Conservation (phyloP, 2,113 vertebrate species). For the Ibidorhyncha struthersii region DNA sequence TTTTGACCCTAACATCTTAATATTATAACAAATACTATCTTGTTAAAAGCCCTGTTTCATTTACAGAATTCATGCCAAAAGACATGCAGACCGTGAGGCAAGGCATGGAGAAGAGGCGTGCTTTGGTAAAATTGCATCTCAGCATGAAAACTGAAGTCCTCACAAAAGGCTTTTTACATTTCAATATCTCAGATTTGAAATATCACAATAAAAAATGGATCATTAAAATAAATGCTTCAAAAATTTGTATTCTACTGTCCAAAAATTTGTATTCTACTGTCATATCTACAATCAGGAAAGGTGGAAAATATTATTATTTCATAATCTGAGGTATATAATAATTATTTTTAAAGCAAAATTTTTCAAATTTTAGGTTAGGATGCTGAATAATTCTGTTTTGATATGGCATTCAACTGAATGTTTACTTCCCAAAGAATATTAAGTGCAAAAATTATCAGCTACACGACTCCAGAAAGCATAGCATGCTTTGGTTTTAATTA, state of each 20-base stretch:
- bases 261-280: neutral
- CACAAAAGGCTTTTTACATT: neutral
- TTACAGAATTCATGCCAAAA: neutral
- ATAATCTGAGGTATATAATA: neutral
- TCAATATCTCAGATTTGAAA: neutral
- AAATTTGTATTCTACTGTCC: neutral
- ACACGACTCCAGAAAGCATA: neutral
- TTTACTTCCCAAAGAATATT: neutral
- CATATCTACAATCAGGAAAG: neutral
- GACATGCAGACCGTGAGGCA: neutral
- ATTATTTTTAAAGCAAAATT: neutral
- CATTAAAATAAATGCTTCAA: neutral
- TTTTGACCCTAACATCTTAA: neutral
- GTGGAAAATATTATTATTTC: neutral
- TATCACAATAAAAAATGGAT: neutral
- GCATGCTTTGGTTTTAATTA: neutral
- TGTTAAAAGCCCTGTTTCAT: neutral
- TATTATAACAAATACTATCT: neutral
- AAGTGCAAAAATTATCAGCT: neutral
- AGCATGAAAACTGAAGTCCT: neutral
- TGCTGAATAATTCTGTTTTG: neutral
- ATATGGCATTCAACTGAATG: neutral
- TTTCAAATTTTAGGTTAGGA: neutral
- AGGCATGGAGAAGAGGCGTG: neutral
- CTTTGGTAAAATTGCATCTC: neutral